Evolutionary conservation across 2,797 vertebrate species (phyloP).

Genomic region (Coendou prehensilis): DNA sequence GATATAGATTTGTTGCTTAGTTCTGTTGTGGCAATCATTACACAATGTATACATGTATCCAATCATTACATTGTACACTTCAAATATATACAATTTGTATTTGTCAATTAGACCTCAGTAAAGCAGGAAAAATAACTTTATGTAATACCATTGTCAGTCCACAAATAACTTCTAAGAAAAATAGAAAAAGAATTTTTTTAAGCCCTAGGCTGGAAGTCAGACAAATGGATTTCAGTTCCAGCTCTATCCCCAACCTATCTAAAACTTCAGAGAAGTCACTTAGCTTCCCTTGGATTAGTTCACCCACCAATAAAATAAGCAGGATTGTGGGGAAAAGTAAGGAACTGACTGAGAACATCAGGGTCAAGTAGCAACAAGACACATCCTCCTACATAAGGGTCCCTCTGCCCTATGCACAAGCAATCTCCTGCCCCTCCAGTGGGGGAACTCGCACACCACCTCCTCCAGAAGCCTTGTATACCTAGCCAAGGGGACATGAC

Average conservation of each 20-base stretch:
- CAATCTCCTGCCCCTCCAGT: neutral
- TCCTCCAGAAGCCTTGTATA: neutral
- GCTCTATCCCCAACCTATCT: neutral
- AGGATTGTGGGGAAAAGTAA: neutral
- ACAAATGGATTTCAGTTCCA: neutral
- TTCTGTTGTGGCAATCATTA: neutral
- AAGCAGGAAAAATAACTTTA: neutral
- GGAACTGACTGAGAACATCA: neutral
- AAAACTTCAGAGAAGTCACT: conserved; percentile 28
- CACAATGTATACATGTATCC: neutral
- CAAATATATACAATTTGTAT: neutral
- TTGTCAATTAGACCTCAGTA: conserved; percentile 43
- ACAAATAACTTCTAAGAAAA: conserved; percentile 24
- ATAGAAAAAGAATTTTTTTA: neutral
- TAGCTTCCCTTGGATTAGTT: neutral
- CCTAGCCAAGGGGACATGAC: neutral
- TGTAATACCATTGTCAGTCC: neutral
- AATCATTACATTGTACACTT: neutral
- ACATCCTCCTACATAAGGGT: neutral
- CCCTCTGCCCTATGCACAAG: neutral
- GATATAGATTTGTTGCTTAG: neutral
- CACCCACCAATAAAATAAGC: neutral
- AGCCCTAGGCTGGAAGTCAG: neutral
- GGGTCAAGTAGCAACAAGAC: neutral
- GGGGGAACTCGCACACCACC: accelerated